These are phyloP conservation scores for Catamblyrhynchus diadema DNA, from an alignment of 2,797 vertebrate genomes.

Conservation along the genomic window DNA sequence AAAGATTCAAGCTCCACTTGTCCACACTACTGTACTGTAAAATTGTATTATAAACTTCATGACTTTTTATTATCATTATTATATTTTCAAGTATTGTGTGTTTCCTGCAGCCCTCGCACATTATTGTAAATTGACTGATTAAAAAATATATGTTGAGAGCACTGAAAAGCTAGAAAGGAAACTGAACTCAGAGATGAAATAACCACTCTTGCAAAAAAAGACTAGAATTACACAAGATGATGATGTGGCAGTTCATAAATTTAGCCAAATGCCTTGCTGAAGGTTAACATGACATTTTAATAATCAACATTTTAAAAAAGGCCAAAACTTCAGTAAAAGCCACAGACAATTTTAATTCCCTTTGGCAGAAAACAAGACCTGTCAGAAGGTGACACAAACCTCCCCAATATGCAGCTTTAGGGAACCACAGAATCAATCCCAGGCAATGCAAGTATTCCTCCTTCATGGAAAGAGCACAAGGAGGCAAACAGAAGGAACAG, in stretches of 20 bases:
- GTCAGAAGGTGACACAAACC: background rate
- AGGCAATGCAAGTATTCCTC: background rate
- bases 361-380: background rate
- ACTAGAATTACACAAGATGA: background rate
- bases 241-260: background rate
- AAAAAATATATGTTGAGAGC: fast-evolving
- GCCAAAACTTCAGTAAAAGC: background rate
- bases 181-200: background rate
- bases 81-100: background rate
- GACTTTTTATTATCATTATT: background rate
- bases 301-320: background rate
- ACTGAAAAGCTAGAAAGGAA: background rate
- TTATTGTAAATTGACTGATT: background rate
- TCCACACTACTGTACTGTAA: background rate
- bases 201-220: background rate
- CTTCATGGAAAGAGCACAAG: background rate
- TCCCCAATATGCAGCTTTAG: fast-evolving
- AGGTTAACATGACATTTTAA: background rate
- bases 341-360: background rate
- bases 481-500: background rate
- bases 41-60: background rate
- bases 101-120: background rate
- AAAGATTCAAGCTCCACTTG: background rate
- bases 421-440: background rate
- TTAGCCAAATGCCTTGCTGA: background rate